Conservation (phyloP, 2,113 vertebrate species). For the Hypanus sabinus region DNA sequence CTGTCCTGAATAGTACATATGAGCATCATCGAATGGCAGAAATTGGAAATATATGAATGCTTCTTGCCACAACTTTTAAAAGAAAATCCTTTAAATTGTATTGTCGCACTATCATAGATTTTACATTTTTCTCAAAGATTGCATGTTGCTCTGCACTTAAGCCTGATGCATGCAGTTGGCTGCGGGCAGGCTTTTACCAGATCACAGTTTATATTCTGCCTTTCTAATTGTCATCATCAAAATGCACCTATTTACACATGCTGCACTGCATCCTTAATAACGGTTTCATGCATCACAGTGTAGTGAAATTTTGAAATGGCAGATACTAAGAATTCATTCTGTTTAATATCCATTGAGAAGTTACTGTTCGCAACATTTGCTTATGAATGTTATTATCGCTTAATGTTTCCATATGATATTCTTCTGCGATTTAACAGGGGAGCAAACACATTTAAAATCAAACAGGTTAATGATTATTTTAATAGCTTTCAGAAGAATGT, state of each 20-base stretch:
- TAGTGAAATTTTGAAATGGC: conserved; percentile 4
- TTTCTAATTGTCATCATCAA: background rate
- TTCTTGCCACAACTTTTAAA: background rate
- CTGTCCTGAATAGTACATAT: too few species aligned
- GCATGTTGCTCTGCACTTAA: background rate
- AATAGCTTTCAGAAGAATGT: background rate
- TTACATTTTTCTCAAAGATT: background rate
- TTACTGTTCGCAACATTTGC: background rate
- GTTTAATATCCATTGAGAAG: background rate
- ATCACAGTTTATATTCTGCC: conserved; percentile 23
- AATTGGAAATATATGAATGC: background rate
- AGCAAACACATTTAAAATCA: conserved; percentile 1
- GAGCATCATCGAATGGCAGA: background rate
- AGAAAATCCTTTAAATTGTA: background rate
- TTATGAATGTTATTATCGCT: conserved; percentile 6
- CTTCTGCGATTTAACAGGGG: background rate
- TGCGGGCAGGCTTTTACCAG: background rate
- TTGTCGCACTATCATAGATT: background rate
- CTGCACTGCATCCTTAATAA: background rate
- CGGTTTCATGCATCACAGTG: background rate
- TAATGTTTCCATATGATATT: background rate
- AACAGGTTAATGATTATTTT: conserved; percentile 6
- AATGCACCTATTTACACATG: conserved; percentile 24
- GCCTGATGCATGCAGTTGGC: background rate
- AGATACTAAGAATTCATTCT: background rate